Evolutionary conservation across 2,797 vertebrate species (phyloP).

Genomic region (Nyctalus aviator): DNA sequence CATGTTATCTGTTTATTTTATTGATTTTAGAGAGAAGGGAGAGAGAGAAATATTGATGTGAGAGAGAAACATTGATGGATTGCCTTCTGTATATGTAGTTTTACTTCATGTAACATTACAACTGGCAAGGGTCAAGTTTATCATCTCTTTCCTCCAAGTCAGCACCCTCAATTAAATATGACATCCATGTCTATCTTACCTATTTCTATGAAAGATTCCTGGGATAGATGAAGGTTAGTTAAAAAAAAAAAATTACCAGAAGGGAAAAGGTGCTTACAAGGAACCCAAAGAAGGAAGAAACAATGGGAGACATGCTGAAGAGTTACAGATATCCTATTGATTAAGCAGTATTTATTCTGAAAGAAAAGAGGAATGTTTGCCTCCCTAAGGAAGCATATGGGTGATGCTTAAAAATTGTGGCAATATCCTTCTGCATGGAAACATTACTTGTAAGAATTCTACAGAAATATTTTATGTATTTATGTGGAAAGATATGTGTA

Average conservation of each 20-base stretch:
- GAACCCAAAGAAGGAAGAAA: not conserved
- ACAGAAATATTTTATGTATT: constrained; percentile 25
- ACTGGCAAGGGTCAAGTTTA: not conserved
- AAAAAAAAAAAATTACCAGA: not conserved
- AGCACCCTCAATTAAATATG: not conserved
- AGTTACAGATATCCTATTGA: not conserved
- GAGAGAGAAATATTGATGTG: not conserved
- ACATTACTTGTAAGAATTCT: constrained; percentile 14
- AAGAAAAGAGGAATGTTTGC: not conserved
- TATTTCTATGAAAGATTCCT: not conserved
- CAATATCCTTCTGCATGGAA: not conserved
- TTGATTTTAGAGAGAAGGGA: not conserved
- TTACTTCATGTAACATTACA: not conserved
- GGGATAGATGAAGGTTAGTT: not conserved
- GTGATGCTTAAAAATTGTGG: not conserved
- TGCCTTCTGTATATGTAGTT: not conserved
- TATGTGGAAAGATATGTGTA: not conserved
- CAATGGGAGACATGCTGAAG: not conserved
- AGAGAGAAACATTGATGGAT: not conserved
- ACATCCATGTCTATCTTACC: not conserved
- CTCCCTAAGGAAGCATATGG: not conserved
- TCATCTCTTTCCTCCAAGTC: not conserved
- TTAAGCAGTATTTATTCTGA: not conserved
- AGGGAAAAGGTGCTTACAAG: not conserved
- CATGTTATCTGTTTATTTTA: not conserved